phyloP scores from a whole-genome alignment of 2,888 invertebrate genomes.

The Neoitamus cyanurus region DNA sequence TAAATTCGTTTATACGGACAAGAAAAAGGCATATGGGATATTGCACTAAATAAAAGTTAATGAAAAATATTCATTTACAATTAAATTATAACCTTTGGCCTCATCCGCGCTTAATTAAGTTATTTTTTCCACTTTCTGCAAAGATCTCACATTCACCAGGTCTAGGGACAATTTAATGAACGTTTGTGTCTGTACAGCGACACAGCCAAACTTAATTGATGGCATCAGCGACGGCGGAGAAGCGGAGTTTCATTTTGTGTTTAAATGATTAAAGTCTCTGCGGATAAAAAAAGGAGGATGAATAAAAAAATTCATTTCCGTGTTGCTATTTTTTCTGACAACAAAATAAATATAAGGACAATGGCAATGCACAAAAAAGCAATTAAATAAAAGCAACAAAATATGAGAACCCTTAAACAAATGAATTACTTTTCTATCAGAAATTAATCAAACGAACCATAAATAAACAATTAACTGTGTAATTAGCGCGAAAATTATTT shows the following conservation, averaged over 20 bases:
- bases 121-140: not conserved
- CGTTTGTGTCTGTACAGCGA: not conserved
- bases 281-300: not conserved
- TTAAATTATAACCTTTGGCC: not conserved
- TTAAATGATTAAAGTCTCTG: not conserved
- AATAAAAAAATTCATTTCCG: not conserved
- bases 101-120: not conserved
- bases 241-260: not conserved
- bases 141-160: not conserved
- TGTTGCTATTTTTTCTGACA: not conserved
- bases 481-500: not conserved
- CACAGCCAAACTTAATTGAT: not conserved
- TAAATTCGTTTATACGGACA: too few species aligned
- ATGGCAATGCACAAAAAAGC: not conserved
- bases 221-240: not conserved
- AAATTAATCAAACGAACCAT: not conserved
- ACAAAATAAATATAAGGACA: not conserved
- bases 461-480: not conserved
- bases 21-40: too few species aligned
- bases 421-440: not conserved
- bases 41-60: too few species aligned
- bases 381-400: not conserved
- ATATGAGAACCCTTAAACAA: not conserved
- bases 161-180: not conserved
- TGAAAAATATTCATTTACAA: not conserved